Evolutionary conservation across 2,888 invertebrate genomes (phyloP).

Genomic region (Molorchus minor): DNA sequence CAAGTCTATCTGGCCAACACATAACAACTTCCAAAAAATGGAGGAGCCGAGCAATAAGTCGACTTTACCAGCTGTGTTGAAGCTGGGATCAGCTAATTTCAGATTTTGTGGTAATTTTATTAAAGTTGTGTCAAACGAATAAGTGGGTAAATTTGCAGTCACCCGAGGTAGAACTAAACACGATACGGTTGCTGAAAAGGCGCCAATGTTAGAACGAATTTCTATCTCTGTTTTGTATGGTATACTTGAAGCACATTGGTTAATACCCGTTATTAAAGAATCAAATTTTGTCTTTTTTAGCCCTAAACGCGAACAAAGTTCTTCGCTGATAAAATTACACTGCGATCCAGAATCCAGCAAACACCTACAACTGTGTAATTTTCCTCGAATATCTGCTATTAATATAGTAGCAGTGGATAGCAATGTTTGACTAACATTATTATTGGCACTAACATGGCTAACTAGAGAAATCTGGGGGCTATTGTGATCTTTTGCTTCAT

Average conservation of each 20-base stretch:
- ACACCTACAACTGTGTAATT: neutral
- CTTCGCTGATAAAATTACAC: conserved; percentile 1
- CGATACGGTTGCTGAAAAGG: neutral
- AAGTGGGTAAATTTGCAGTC: neutral
- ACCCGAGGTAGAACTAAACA: neutral
- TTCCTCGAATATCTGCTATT: neutral
- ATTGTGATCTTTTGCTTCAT: neutral
- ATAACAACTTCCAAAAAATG: conserved; percentile 26
- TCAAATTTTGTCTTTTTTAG: neutral
- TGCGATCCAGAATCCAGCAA: neutral
- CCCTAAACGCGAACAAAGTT: neutral
- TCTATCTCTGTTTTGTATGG: neutral
- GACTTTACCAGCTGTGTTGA: conserved; percentile 19
- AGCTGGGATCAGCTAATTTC: conserved; percentile 1
- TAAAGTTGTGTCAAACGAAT: neutral
- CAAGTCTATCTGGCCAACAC: conserved; percentile 11
- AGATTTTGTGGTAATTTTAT: conserved; percentile 1
- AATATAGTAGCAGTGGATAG: neutral
- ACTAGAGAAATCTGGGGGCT: neutral
- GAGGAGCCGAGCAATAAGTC: conserved; percentile 26
- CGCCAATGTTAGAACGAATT: neutral
- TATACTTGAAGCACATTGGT: neutral
- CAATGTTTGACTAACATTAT: neutral
- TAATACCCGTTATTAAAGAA: neutral
- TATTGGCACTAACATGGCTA: neutral